These are phyloP conservation scores for Bicyclus anynana DNA, from an alignment of 1,140 invertebrate species.

Conservation along the genomic window DNA sequence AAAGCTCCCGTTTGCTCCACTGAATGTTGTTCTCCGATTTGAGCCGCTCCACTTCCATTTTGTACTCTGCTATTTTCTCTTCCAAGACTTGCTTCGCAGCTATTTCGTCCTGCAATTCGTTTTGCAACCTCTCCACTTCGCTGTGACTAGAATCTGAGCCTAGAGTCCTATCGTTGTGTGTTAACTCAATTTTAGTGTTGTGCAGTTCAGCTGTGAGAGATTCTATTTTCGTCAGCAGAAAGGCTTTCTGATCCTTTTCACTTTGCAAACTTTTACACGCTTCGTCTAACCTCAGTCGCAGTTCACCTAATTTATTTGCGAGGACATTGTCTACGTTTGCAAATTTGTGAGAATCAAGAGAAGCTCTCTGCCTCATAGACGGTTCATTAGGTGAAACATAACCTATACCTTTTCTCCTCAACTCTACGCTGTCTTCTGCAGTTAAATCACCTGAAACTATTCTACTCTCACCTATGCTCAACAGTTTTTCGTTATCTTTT, in stretches of 20 bases:
- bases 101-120: conserved; percentile 68
- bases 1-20: conserved; percentile 92
- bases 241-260: conserved; percentile 65
- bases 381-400: conserved; percentile 56
- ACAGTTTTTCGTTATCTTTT: conserved; percentile 63
- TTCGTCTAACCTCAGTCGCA: conserved; percentile 59
- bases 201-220: conserved; percentile 58
- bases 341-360: conserved; percentile 67
- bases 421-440: conserved; percentile 60
- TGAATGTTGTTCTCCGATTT: conserved; percentile 95
- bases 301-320: conserved; percentile 60
- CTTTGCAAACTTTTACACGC: conserved; percentile 59
- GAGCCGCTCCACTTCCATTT: conserved; percentile 89
- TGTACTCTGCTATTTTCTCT: conserved; percentile 84
- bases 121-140: conserved; percentile 64
- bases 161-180: conserved; percentile 59
- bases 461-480: conserved; percentile 65
- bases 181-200: conserved; percentile 55
- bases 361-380: conserved; percentile 51
- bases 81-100: conserved; percentile 67
- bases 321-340: conserved; percentile 63
- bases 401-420: conserved; percentile 56
- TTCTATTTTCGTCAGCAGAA: conserved; percentile 60
- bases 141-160: conserved; percentile 71
- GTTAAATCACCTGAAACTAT: conserved; percentile 58